Evolutionary conservation across 1,140 invertebrate genomes (phyloP), one percentile per base, ranked within the genome.

Genomic region (Drosophila grimshawi): DNA sequence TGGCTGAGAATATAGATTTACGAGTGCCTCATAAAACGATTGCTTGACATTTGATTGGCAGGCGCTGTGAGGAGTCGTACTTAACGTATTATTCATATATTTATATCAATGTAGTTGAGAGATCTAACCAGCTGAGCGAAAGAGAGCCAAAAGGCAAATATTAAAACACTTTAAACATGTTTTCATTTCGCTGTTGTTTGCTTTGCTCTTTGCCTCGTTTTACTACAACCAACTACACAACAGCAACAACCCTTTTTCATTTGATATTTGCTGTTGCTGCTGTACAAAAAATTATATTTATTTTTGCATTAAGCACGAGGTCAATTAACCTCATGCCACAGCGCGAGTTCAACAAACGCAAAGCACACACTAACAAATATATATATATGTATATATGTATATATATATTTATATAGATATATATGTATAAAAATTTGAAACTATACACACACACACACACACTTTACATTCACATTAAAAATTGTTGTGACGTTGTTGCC

Each of bases 291-390:
- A 89, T 88, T 85, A 88, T 91, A 74, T 86, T 91, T 89, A 89
- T 82, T 91, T 91, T 77, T 86, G 86, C 90, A 90, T 91, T 91
- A 85, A 91, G 90, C 90, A 91, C 90, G 90, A 91, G 90, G 90
- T 91, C 90, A 91, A 91, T 91, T 91, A 91, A 91, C 90, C 90
- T 86, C 82, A 81, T 85, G 85, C 85, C 80, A 79, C 55, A 68
- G 61, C 67, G 64, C 65, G 80, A 91, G 90, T 91, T 91, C 90
- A 91, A 91, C 86, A 91, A 90, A 90, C 90, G 90, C 82, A 76
- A 83, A 78, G 72, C 76, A 81, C 72, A 81, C 62, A 78, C 52
- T 72, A 48, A 75, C 43, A 56, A 49, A 63, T 39, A 76, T 60
- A 52, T 29, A 29, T 45, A 64, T 48, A 67, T 33, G 67, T 35